phyloP scores from a whole-genome alignment of 1,140 invertebrate genomes.

The Conopomorpha cramerella region DNA sequence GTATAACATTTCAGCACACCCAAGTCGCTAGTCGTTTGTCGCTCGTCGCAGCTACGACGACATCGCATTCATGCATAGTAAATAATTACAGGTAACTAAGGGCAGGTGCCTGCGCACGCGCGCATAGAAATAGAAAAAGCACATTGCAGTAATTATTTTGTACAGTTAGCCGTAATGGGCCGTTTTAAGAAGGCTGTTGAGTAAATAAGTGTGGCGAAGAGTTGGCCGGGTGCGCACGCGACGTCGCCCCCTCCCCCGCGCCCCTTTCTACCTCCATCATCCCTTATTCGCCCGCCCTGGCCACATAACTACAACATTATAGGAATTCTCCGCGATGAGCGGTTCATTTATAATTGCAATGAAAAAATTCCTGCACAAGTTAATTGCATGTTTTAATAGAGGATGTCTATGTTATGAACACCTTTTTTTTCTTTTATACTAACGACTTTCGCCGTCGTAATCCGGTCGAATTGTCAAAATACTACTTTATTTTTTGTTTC shows the following conservation, averaged over 20 bases:
- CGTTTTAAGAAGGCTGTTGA: constrained; percentile 54
- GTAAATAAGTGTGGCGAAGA: constrained; percentile 47
- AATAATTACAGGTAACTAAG: constrained; percentile 53
- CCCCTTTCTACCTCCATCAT: constrained; percentile 7
- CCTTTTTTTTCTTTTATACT: too few relatives aligned
- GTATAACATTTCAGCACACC: constrained; percentile 23
- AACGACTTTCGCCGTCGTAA: too few relatives aligned
- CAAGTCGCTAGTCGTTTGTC: constrained; percentile 41
- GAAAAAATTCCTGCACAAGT: not conserved
- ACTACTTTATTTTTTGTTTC: too few relatives aligned
- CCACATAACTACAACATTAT: too few relatives aligned
- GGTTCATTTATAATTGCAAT: not conserved
- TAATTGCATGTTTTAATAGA: too few relatives aligned
- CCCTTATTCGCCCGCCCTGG: too few relatives aligned
- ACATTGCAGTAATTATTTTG: constrained; percentile 60
- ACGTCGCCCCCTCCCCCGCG: constrained; percentile 6
- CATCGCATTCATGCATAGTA: constrained; percentile 55
- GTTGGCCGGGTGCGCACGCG: constrained; percentile 35
- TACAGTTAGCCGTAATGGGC: constrained; percentile 57
- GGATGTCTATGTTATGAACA: too few relatives aligned
- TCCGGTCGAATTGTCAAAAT: too few relatives aligned
- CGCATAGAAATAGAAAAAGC: constrained; percentile 59
- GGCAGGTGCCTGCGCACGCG: constrained; percentile 50
- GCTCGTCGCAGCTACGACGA: constrained; percentile 9
- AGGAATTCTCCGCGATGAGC: constrained; percentile 13